These are phyloP conservation scores for Neosalanx taihuensis DNA, from an alignment of 2,797 vertebrate species.

Conservation along the genomic window DNA sequence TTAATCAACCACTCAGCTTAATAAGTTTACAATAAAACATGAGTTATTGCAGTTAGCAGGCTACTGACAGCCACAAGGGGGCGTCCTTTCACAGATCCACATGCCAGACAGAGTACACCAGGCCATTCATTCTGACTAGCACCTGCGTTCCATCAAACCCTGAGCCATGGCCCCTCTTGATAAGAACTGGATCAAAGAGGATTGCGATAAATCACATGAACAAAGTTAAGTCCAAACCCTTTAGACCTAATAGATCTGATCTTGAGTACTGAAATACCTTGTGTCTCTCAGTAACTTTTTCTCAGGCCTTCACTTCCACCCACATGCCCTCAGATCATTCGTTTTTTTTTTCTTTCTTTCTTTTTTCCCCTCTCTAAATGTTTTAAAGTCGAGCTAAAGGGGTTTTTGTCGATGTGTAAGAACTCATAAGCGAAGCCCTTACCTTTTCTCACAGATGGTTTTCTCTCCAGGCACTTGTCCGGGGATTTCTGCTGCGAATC, in stretches of 20 bases:
- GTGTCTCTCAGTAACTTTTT: not conserved
- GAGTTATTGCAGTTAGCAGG: not conserved
- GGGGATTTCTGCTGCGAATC: conserved; percentile 70
- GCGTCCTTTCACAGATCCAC: conserved; percentile 56
- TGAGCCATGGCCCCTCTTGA: not conserved
- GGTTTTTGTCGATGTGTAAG: too few relatives aligned
- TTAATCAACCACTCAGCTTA: too few relatives aligned
- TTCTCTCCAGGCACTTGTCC: conserved; percentile 68
- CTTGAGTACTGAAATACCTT: not conserved
- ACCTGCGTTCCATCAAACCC: conserved; percentile 42
- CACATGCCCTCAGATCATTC: not conserved
- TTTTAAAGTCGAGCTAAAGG: not conserved
- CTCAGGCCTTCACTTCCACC: not conserved
- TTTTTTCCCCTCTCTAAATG: not conserved
- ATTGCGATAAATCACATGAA: conserved; percentile 31
- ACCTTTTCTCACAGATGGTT: conserved; percentile 75
- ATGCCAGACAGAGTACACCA: not conserved
- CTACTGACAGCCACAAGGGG: conserved; percentile 66
- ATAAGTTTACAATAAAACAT: not conserved
- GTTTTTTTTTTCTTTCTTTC: conserved; percentile 9
- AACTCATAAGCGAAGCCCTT: conserved; percentile 33
- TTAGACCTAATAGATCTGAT: conserved; percentile 7
- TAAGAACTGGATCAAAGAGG: conserved; percentile 27
- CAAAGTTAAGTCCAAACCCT: conserved; percentile 7
- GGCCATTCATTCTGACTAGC: conserved; percentile 27